Evolutionary conservation across 2,888 invertebrate species (phyloP).

Genomic region (Drosophila kambysellisi): DNA sequence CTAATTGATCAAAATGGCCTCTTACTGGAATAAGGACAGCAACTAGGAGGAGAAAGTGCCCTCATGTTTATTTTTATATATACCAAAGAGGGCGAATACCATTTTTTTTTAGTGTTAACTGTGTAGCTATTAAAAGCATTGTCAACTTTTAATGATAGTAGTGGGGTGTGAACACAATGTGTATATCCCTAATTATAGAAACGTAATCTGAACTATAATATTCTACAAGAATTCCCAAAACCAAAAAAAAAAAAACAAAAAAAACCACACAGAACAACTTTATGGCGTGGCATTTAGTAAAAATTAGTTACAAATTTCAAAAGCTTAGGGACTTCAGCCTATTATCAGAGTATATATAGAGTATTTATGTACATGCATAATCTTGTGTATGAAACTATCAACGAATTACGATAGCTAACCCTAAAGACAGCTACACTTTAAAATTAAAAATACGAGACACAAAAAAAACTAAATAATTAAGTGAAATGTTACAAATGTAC

Average conservation of each 20-base stretch:
- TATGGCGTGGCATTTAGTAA: conserved; percentile 72
- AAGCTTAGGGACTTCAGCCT: conserved; percentile 11
- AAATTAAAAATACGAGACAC: conserved; percentile 22
- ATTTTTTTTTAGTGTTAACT: conserved; percentile 29
- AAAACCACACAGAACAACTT: conserved; percentile 52
- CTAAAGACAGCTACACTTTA: conserved; percentile 35
- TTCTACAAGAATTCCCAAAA: conserved; percentile 7
- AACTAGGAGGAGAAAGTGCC: conserved; percentile 6
- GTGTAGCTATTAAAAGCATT: conserved; percentile 30
- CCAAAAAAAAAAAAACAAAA: background rate
- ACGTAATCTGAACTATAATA: conserved; percentile 18
- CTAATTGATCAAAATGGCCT: conserved; percentile 4
- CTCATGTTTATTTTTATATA: conserved; percentile 45
- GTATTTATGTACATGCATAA: conserved; percentile 24
- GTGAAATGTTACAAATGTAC: background rate
- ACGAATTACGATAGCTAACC: conserved; percentile 70
- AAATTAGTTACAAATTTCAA: conserved; percentile 25
- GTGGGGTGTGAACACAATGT: conserved; percentile 6
- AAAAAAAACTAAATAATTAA: background rate
- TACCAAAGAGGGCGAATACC: conserved; percentile 28
- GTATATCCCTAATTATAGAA: conserved; percentile 1
- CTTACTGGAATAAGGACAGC: background rate
- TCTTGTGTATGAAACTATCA: conserved; percentile 67
- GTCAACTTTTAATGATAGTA: conserved; percentile 31
- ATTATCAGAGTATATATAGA: conserved; percentile 5